These are phyloP conservation scores for Oligia latruncula DNA, from an alignment of 2,888 invertebrate genomes.

Conservation along the genomic window DNA sequence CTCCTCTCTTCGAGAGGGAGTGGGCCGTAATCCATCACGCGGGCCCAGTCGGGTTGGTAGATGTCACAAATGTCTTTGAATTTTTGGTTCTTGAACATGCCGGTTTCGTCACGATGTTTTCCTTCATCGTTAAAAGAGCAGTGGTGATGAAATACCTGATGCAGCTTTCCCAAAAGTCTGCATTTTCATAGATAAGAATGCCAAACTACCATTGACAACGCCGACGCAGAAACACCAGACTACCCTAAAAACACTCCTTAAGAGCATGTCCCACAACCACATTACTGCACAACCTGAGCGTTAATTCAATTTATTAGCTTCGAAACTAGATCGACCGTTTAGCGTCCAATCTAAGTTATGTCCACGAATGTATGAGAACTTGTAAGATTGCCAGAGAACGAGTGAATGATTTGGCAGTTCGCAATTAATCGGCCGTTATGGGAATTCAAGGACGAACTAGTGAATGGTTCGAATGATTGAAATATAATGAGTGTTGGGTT, in stretches of 20 bases:
- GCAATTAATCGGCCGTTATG: conserved; percentile 62
- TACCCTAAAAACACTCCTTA: conserved; percentile 35
- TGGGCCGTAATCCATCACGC: not conserved
- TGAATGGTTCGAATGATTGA: conserved; percentile 66
- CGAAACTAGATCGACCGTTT: conserved; percentile 69
- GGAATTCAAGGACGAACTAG: conserved; percentile 60
- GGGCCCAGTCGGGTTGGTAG: not conserved
- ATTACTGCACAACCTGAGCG: conserved; percentile 47
- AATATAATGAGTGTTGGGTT: conserved; percentile 63
- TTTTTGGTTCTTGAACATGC: not conserved
- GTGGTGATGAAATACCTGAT: not conserved
- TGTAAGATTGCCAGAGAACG: conserved; percentile 58
- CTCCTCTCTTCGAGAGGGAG: not conserved
- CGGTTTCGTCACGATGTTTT: not conserved
- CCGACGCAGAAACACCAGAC: too few species aligned
- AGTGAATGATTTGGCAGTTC: conserved; percentile 65
- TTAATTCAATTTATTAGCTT: conserved; percentile 73
- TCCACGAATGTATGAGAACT: conserved; percentile 59
- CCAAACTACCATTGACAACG: not conserved
- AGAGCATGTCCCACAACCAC: conserved; percentile 12
- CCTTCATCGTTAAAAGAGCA: not conserved
- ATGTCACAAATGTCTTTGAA: not conserved
- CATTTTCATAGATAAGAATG: not conserved
- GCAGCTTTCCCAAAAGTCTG: not conserved
- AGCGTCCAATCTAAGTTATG: conserved; percentile 64